Conservation (phyloP, 2,888 invertebrate species). For the Erebia ligea region DNA sequence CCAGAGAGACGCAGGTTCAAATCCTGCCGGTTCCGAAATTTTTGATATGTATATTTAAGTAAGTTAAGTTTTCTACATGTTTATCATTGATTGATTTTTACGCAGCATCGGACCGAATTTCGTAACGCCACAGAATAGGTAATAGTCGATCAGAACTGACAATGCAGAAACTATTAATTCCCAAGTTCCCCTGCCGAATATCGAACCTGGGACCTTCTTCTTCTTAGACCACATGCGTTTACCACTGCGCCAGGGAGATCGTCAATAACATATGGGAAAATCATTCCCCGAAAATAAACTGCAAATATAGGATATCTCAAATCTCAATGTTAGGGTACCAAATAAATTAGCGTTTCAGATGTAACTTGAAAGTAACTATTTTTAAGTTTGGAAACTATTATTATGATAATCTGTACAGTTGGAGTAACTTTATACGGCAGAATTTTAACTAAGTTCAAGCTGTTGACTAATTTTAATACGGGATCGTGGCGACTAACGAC, state of each 20-base stretch:
- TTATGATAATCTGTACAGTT: conserved; percentile 4
- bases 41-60: no score
- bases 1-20: no score
- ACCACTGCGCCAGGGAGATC: no score
- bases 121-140: no score
- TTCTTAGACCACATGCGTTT: no score
- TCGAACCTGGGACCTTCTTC: no score
- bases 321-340: not conserved
- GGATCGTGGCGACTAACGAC: conserved; percentile 63
- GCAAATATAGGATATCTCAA: not conserved
- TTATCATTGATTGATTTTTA: not conserved
- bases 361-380: not conserved
- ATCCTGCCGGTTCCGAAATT: no score
- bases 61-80: not conserved
- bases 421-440: conserved; percentile 41
- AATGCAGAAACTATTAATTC: no score
- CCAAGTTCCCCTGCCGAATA: no score
- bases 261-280: not conserved
- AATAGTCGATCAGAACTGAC: no score
- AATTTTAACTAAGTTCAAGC: conserved; percentile 48
- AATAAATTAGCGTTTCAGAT: not conserved
- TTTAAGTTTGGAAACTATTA: not conserved
- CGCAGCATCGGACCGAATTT: not conserved
- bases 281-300: not conserved
- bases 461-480: conserved; percentile 71